Evolutionary conservation across 2,113 vertebrate genomes (phyloP).

Genomic region (Chunga burmeisteri): DNA sequence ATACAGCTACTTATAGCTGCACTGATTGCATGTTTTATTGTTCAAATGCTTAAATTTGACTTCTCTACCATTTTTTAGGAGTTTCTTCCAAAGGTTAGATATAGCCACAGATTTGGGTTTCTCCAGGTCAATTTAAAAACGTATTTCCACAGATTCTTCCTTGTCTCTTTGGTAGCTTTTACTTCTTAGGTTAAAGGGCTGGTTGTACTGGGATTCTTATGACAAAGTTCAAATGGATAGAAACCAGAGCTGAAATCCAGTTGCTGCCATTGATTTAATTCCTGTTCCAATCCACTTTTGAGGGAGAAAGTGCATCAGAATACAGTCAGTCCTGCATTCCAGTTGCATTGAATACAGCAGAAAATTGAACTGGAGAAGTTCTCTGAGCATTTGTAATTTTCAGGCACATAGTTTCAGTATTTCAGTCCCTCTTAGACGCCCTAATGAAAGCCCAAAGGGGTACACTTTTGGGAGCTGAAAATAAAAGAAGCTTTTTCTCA

Average conservation of each 20-base stretch:
- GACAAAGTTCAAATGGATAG: not conserved
- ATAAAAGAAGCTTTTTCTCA: not conserved
- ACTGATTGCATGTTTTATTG: not conserved
- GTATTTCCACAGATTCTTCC: not conserved
- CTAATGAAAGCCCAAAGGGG: not conserved
- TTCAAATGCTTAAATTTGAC: not conserved
- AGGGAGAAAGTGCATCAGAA: not conserved
- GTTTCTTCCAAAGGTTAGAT: not conserved
- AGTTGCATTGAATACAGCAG: not conserved
- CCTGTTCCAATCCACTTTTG: not conserved
- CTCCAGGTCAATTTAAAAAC: not conserved
- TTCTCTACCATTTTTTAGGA: not conserved
- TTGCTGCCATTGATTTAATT: not conserved
- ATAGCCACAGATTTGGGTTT: not conserved
- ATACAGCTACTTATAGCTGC: not conserved
- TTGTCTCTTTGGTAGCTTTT: not conserved
- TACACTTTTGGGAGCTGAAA: not conserved
- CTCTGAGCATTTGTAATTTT: not conserved
- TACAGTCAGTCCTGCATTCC: not conserved
- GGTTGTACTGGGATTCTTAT: not conserved
- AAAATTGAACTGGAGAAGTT: not conserved
- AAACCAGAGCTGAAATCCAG: not conserved
- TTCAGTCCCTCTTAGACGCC: not conserved
- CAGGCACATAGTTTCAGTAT: not conserved
- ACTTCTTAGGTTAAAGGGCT: not conserved